Percentiles rank a stretch among this genome's conserved stretches.
Conservation (phyloP, 64 coral and sea anemone genomes). For the Platygyra sinensis region DNA sequence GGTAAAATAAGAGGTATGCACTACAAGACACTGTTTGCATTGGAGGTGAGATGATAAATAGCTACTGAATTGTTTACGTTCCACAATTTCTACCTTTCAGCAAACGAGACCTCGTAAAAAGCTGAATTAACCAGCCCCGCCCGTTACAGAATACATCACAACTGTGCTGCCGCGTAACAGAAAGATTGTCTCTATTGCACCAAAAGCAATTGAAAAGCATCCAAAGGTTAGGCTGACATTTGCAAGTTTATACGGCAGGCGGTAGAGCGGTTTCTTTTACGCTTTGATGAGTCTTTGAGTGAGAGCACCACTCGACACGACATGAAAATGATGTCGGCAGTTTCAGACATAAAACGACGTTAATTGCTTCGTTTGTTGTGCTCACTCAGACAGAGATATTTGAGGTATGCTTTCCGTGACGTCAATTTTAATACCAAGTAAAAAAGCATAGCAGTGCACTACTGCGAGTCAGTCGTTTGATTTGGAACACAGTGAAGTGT, state of each 20-base stretch:
- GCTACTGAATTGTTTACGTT: slow-evolving; percentile 25
- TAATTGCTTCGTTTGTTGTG: slow-evolving; percentile 19
- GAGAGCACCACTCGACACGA: slow-evolving; percentile 10
- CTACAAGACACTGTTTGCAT: slow-evolving; percentile 26
- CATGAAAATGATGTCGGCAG: slow-evolving; percentile 21
- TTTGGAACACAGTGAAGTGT: neutral
- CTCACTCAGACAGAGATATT: slow-evolving; percentile 36
- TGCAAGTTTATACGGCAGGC: neutral
- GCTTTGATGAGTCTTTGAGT: slow-evolving; percentile 1
- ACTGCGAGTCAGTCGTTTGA: neutral
- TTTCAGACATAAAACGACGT: slow-evolving; percentile 35
- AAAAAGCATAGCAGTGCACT: neutral
- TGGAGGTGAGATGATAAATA: slow-evolving; percentile 24
- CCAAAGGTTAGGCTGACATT: neutral
- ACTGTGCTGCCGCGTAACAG: neutral
- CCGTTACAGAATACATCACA: neutral
- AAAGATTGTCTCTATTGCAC: neutral
- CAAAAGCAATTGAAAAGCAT: neutral
- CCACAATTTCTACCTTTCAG: neutral
- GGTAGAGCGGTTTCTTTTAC: neutral
- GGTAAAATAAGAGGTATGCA: neutral
- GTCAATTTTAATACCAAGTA: slow-evolving; percentile 35
- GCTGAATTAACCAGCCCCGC: neutral
- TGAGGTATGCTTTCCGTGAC: slow-evolving; percentile 17
- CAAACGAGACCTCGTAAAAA: neutral